These are phyloP conservation scores for Cydia fagiglandana DNA, from an alignment of 1,140 invertebrate species.

Conservation along the genomic window DNA sequence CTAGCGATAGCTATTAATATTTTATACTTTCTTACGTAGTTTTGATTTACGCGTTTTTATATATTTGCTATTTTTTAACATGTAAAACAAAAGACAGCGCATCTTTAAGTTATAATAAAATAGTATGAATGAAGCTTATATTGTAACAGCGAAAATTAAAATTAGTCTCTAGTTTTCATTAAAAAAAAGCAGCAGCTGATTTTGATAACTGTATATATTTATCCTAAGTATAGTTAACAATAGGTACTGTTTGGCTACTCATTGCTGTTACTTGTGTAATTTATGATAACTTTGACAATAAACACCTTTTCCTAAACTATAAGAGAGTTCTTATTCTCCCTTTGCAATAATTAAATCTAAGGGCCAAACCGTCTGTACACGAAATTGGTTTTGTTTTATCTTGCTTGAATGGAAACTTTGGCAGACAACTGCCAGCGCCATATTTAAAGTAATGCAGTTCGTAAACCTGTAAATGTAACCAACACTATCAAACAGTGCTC, in stretches of 20 bases:
- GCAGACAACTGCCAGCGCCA: too few species aligned
- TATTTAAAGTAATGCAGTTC: too few species aligned
- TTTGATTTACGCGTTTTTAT: background rate
- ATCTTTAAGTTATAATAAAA: background rate
- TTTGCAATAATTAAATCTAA: too few species aligned
- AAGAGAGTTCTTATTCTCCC: constrained; percentile 24
- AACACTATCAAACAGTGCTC: too few species aligned
- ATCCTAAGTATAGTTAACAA: constrained; percentile 49
- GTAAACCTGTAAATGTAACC: too few species aligned
- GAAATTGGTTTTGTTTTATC: background rate
- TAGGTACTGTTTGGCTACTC: constrained; percentile 45
- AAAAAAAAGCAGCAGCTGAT: background rate
- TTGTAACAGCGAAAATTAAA: background rate
- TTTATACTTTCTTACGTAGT: background rate
- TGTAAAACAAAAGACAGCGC: background rate
- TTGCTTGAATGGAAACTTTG: background rate
- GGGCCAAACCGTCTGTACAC: too few species aligned
- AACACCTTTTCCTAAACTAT: constrained; percentile 65
- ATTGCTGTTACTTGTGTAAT: constrained; percentile 70
- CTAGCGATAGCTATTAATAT: background rate
- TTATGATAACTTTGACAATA: constrained; percentile 69
- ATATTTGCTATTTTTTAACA: background rate
- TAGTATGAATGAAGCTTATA: background rate
- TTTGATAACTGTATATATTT: constrained; percentile 8
- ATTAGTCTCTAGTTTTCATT: background rate